These are phyloP conservation scores for Myripristis jacobus DNA, from an alignment of 2,797 vertebrate species.

Conservation along the genomic window DNA sequence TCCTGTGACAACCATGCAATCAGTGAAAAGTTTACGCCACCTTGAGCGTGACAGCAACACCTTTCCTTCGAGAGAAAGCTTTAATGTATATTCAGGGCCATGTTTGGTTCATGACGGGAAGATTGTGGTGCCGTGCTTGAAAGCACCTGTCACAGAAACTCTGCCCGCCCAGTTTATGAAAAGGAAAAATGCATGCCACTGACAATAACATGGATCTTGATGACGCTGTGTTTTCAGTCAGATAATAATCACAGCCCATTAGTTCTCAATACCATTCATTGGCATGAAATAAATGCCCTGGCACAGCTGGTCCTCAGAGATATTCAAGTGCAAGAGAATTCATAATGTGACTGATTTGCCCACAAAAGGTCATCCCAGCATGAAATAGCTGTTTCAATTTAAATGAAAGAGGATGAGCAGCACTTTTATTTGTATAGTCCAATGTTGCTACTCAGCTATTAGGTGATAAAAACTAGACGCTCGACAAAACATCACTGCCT, in stretches of 20 bases:
- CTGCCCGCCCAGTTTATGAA: constrained; percentile 52
- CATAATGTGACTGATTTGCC: constrained; percentile 55
- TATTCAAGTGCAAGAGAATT: constrained; percentile 38
- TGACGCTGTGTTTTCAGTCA: constrained; percentile 51
- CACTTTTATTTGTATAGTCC: no score
- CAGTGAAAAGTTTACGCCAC: constrained; percentile 51
- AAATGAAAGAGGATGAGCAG: constrained; percentile 4
- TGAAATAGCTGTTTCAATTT: constrained; percentile 65
- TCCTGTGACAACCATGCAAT: constrained; percentile 67
- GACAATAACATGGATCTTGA: constrained; percentile 47
- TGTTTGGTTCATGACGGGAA: constrained; percentile 68
- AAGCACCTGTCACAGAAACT: constrained; percentile 65
- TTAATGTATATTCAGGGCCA: constrained; percentile 57
- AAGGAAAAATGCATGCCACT: constrained; percentile 51
- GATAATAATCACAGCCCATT: constrained; percentile 67
- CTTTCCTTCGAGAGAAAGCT: constrained; percentile 45
- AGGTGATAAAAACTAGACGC: no score
- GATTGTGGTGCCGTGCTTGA: constrained; percentile 67
- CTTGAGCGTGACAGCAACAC: constrained; percentile 50
- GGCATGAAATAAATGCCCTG: constrained; percentile 1
- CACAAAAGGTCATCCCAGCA: constrained; percentile 53
- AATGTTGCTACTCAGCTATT: no score
- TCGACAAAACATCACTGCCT: no score
- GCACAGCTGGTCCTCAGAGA: constrained; percentile 36
- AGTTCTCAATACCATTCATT: constrained; percentile 7